Conservation (phyloP, 1,140 invertebrate species). For the Drosophila dunni region DNA sequence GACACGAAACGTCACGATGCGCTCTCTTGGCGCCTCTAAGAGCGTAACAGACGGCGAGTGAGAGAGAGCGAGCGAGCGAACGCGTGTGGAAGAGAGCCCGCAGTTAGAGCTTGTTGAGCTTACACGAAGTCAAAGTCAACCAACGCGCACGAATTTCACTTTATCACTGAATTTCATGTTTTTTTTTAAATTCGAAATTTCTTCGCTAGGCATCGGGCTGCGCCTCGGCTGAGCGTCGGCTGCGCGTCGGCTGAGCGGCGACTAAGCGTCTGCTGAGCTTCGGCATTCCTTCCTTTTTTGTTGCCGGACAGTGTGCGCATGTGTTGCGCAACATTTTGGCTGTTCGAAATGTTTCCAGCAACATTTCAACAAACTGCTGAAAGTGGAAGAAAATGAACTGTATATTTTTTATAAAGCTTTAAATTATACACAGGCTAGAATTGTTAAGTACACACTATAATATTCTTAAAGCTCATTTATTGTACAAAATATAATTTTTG, state of each 20-base stretch:
- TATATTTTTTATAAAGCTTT: too few species aligned
- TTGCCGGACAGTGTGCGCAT: conserved; percentile 23
- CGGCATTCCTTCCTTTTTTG: neutral
- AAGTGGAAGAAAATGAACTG: too few species aligned
- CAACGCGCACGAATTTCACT: conserved; percentile 70
- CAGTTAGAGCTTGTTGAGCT: conserved; percentile 53
- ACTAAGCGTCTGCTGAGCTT: too few species aligned
- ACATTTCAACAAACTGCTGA: neutral
- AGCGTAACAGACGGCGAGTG: too few species aligned
- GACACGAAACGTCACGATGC: conserved; percentile 36
- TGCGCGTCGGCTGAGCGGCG: too few species aligned
- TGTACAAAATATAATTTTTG: neutral
- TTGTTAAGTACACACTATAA: too few species aligned
- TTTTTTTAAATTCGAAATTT: conserved; percentile 59
- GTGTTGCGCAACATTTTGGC: conserved; percentile 21
- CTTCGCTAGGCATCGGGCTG: conserved; percentile 20
- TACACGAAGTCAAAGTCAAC: conserved; percentile 69
- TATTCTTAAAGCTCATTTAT: too few species aligned
- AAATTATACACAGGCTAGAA: too few species aligned
- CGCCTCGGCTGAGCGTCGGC: neutral
- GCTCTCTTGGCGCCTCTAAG: neutral
- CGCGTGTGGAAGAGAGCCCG: conserved; percentile 14
- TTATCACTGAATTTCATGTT: conserved; percentile 73
- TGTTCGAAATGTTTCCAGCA: conserved; percentile 31
- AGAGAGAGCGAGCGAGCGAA: conserved; percentile 16